Percentiles rank a stretch among this genome's conserved stretches.
Evolutionary conservation across 2,113 vertebrate species (phyloP).

Genomic region (Odontesthes bonariensis): DNA sequence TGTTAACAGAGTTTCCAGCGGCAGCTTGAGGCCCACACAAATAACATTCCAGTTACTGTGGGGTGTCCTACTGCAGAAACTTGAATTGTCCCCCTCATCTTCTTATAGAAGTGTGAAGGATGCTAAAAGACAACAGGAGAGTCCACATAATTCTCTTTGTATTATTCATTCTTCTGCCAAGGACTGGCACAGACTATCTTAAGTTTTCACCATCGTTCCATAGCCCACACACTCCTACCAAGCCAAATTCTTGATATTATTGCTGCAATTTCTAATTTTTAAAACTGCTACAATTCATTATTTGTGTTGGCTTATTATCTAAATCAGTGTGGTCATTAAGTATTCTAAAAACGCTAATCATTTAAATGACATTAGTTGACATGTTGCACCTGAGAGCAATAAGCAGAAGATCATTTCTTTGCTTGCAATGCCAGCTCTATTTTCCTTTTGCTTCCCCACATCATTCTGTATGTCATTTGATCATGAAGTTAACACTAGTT

Average conservation of each 20-base stretch:
- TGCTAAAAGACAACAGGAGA: background rate
- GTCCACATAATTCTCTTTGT: background rate
- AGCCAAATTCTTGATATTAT: too few relatives aligned
- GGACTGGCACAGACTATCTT: background rate
- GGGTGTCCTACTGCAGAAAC: slow-evolving; percentile 50
- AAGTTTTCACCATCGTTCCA: background rate
- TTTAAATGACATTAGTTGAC: too few relatives aligned
- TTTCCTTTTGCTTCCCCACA: too few relatives aligned
- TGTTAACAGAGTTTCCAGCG: slow-evolving; percentile 47
- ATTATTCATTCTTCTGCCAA: background rate
- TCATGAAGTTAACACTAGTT: background rate
- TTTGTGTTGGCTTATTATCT: background rate
- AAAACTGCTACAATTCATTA: background rate
- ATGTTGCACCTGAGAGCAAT: too few relatives aligned
- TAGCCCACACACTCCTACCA: too few relatives aligned
- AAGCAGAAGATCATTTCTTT: background rate
- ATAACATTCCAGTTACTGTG: slow-evolving; percentile 67
- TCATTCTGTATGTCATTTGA: background rate
- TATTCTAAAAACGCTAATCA: too few relatives aligned
- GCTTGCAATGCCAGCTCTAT: too few relatives aligned
- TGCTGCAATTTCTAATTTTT: too few relatives aligned
- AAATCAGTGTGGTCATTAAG: background rate
- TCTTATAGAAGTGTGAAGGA: slow-evolving; percentile 23
- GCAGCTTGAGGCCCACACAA: slow-evolving; percentile 59
- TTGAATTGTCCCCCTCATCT: slow-evolving; percentile 56